Evolutionary conservation across 2,888 invertebrate species (phyloP).

Genomic region (Drosophila fungiperda): DNA sequence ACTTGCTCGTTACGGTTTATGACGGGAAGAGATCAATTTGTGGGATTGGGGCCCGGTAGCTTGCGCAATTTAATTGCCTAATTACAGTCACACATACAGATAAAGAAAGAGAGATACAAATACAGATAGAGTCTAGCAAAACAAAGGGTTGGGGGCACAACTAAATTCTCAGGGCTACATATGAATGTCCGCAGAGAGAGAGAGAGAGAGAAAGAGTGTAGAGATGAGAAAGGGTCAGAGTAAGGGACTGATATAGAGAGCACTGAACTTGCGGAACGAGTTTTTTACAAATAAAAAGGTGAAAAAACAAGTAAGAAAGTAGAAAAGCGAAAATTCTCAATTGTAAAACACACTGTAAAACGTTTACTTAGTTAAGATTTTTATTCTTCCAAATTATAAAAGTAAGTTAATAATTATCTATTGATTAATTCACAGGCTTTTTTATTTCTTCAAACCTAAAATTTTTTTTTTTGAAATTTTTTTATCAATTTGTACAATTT

Average conservation of each 20-base stretch:
- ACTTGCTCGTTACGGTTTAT: conserved; percentile 9
- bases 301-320: background rate
- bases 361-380: background rate
- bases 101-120: conserved; percentile 10
- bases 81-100: conserved; percentile 48
- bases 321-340: background rate
- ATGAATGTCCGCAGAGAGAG: background rate
- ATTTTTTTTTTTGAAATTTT: background rate
- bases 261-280: conserved; percentile 52
- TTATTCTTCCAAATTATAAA: background rate
- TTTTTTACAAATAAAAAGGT: conserved; percentile 24
- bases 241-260: conserved; percentile 13
- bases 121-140: conserved; percentile 4
- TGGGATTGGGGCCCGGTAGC: conserved; percentile 52
- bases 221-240: background rate
- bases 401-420: background rate
- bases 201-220: conserved; percentile 2
- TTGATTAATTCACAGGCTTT: background rate
- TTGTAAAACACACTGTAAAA: background rate
- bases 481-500: background rate
- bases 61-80: conserved; percentile 65
- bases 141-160: conserved; percentile 7
- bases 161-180: conserved; percentile 40
- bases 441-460: background rate
- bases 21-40: conserved; percentile 61